Evolutionary conservation across 2,113 vertebrate species (phyloP).

Genomic region (Lamprologus lemairii): DNA sequence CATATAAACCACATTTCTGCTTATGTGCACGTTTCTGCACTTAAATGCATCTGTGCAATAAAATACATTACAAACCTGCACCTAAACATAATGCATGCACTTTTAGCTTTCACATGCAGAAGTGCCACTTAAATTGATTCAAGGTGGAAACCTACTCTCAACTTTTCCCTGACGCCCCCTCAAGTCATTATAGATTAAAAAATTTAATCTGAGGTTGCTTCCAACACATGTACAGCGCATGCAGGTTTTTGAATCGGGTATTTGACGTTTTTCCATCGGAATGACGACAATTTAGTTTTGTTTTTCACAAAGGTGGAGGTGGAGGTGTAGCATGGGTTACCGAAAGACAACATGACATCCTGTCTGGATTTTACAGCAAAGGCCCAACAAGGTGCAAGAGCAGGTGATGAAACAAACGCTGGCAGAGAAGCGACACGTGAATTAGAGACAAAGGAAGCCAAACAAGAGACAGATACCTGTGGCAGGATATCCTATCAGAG

Average conservation of each 20-base stretch:
- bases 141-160: background rate
- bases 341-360: slow-evolving; percentile 30
- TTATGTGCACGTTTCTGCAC: background rate
- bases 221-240: background rate
- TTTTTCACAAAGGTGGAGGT: background rate
- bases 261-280: background rate
- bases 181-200: background rate
- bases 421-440: background rate
- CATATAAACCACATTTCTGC: background rate
- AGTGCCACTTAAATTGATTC: background rate
- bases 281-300: background rate
- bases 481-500: slow-evolving; percentile 10
- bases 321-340: background rate
- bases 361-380: slow-evolving; percentile 4
- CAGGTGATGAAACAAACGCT: background rate
- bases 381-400: background rate
- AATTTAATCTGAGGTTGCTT: background rate
- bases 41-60: background rate
- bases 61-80: background rate
- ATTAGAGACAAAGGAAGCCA: background rate
- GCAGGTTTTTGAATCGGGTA: background rate
- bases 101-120: background rate
- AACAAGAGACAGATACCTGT: background rate
- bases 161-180: background rate
- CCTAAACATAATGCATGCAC: background rate